Evolutionary conservation across 2,113 vertebrate species (phyloP), one percentile per base, ranked within the genome.

Genomic region (Neodon shergylaensis): DNA sequence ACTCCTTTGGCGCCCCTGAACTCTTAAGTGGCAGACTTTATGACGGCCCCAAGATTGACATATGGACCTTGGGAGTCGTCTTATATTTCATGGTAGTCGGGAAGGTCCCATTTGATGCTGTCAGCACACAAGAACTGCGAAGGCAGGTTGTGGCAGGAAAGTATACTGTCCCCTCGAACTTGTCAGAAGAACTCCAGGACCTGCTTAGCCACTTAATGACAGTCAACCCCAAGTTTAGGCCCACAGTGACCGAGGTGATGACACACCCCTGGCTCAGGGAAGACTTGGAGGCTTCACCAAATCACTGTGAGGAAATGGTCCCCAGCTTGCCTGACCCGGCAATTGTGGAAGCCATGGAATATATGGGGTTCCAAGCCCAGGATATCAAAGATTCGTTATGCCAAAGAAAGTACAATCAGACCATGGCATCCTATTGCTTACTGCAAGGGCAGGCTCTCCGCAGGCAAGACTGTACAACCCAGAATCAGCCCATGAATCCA

Each of bases 91-190:
- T 83, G 81, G 26, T 26, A 31, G n/a, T 26, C 0, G 81, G 81
- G 3, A 17, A 8, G 1, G 0, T 83, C 1, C 81, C 58, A 1
- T 63, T 63, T 42, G 7, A 5, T 9, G 17, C 47, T 9, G 0
- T 28, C 22, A 16, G 0, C 21, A 9, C 7, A 8, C 0, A 1
- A 11, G 26, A 85, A 2, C 4, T 66, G 8, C 8, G 0, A 7
- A 33, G 1, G 2, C 2, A 24, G 10, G 2, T 85, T 49, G 2
- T 68, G 1, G 1, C 8, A 13, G 83, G 83, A 31, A 33, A 36
- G 8, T 68, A 47, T 7, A 0, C 8, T 42, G 3, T 65, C 14
- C 83, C 83, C 26, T 7, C 2, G 0, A 4, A 8, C 42, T 10
- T 85, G 17, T 85, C 63, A 11, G 16, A 5, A 49, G 63, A 68